Evolutionary conservation across 2,113 vertebrate genomes (phyloP).

Genomic region (Redunca redunca): DNA sequence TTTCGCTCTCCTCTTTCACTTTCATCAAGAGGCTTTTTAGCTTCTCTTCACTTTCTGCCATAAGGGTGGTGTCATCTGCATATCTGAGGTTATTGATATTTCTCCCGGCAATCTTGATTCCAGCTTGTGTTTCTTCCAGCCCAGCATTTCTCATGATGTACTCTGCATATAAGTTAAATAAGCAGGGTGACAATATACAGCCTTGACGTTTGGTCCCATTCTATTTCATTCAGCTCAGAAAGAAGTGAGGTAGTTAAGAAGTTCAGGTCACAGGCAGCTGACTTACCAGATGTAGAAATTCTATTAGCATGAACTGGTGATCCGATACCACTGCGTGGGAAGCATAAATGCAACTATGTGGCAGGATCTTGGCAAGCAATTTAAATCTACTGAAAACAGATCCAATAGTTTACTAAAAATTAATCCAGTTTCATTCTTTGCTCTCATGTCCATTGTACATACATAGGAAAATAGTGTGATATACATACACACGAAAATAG

Average conservation of each 20-base stretch:
- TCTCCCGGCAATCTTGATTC: too few relatives aligned
- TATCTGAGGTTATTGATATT: too few relatives aligned
- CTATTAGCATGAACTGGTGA: neutral
- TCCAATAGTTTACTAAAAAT: neutral
- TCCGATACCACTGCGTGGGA: neutral
- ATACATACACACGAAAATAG: neutral
- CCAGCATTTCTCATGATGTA: too few relatives aligned
- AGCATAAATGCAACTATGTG: neutral
- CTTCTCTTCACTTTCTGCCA: too few relatives aligned
- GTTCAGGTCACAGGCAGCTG: neutral
- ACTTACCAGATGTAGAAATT: neutral
- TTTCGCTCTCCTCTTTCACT: too few relatives aligned
- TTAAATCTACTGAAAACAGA: neutral
- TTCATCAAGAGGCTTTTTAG: too few relatives aligned
- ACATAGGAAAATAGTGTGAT: neutral
- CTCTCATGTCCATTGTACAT: neutral
- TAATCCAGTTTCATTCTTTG: neutral
- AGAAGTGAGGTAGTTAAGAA: neutral
- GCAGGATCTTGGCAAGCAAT: neutral
- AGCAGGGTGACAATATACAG: too few relatives aligned
- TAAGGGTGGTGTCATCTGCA: too few relatives aligned
- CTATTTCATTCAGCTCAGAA: neutral
- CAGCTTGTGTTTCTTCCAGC: too few relatives aligned
- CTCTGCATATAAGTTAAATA: too few relatives aligned
- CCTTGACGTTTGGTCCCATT: neutral